Conservation (phyloP, 2,888 invertebrate genomes). For the Sarcophaga variegata region DNA sequence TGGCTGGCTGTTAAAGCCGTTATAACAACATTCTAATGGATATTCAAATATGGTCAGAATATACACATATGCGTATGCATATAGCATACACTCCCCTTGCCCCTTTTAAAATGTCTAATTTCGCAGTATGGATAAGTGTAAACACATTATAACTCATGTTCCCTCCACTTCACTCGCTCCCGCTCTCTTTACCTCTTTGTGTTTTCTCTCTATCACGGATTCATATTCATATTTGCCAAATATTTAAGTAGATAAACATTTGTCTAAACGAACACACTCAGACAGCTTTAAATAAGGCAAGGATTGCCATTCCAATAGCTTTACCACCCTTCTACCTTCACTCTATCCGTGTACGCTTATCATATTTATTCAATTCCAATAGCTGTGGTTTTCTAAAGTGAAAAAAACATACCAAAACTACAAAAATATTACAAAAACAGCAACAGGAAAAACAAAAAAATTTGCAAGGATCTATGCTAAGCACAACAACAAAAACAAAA, state of each 20-base stretch:
- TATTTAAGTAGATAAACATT: conserved; percentile 13
- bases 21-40: conserved; percentile 67
- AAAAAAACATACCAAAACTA: conserved; percentile 1
- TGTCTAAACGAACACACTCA: neutral
- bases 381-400: conserved; percentile 35
- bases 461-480: neutral
- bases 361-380: conserved; percentile 32
- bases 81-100: neutral
- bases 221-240: conserved; percentile 6
- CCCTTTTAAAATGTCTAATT: neutral
- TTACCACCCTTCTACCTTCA: too few relatives aligned
- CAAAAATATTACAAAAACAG: neutral
- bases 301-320: too few relatives aligned
- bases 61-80: neutral
- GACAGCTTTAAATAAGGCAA: conserved; percentile 18
- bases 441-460: neutral
- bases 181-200: too few relatives aligned
- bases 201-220: too few relatives aligned
- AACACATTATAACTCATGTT: neutral
- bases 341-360: neutral
- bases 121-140: conserved; percentile 8
- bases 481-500: neutral
- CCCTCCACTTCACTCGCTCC: too few relatives aligned
- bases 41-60: conserved; percentile 71
- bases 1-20: conserved; percentile 58